Evolutionary conservation across 2,797 vertebrate species (phyloP).

Genomic region (Anableps anableps): DNA sequence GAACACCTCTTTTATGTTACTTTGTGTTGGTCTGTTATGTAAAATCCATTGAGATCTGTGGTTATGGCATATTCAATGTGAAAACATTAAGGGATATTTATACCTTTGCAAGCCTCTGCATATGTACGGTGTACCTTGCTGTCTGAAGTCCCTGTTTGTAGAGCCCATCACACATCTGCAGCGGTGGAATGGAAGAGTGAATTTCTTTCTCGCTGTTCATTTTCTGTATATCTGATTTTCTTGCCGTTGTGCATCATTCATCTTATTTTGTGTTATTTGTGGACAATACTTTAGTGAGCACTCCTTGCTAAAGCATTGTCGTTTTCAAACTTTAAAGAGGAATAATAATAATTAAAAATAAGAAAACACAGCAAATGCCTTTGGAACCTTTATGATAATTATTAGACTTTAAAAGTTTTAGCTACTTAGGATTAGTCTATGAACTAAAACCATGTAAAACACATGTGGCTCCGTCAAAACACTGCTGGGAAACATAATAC

Average conservation of each 20-base stretch:
- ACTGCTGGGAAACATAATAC: background rate
- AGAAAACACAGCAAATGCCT: background rate
- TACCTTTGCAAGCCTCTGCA: background rate
- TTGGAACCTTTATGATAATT: background rate
- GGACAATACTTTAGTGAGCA: constrained; percentile 33
- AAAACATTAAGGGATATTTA: background rate
- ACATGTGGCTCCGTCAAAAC: background rate
- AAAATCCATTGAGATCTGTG: background rate
- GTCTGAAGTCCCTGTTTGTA: constrained; percentile 47
- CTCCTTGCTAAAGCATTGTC: constrained; percentile 6
- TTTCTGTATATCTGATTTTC: constrained; percentile 54
- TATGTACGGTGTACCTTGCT: constrained; percentile 29
- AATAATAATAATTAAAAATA: background rate
- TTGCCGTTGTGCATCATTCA: constrained; percentile 62
- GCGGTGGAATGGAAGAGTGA: constrained; percentile 49
- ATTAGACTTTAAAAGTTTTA: background rate
- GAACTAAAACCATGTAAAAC: background rate
- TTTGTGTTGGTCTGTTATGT: background rate
- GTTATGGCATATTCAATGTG: background rate
- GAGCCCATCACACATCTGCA: constrained; percentile 11
- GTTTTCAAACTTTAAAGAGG: background rate
- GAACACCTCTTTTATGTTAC: background rate
- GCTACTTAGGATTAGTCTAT: background rate
- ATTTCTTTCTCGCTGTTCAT: constrained; percentile 34
- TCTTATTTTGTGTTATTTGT: constrained; percentile 52